Percentiles rank a stretch among this genome's conserved stretches.
Evolutionary conservation across 2,113 vertebrate genomes (phyloP).

Genomic region (Ahaetulla prasina): DNA sequence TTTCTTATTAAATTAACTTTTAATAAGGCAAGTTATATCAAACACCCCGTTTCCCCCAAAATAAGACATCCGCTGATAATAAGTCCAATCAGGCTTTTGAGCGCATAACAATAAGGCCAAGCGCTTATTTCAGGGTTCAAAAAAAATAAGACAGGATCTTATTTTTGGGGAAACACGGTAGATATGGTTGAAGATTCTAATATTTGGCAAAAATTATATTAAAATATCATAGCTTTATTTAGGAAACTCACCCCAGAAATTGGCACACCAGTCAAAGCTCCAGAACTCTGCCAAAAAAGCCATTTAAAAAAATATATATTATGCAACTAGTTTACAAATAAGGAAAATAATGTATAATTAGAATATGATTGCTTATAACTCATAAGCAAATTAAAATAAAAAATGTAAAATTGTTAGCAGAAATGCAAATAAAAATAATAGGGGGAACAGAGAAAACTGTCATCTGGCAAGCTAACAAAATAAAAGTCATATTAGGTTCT

Average conservation of each 20-base stretch:
- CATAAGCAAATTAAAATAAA: background rate
- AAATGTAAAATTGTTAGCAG: background rate
- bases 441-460: background rate
- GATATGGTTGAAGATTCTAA: background rate
- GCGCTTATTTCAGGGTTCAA: no score
- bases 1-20: background rate
- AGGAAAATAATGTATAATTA: background rate
- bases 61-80: no score
- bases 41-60: no score
- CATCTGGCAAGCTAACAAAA: background rate
- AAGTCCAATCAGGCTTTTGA: no score
- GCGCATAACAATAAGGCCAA: no score
- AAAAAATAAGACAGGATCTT: no score
- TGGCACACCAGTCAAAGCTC: slow-evolving; percentile 85
- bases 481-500: background rate
- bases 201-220: background rate
- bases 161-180: no score
- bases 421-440: background rate
- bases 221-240: background rate
- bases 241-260: slow-evolving; percentile 89
- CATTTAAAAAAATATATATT: slow-evolving; percentile 12
- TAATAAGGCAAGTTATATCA: background rate
- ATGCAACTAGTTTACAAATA: background rate
- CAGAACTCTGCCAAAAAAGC: slow-evolving; percentile 77
- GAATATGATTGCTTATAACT: background rate